Evolutionary conservation across 2,113 vertebrate species (phyloP).

Genomic region (Corythaixoides concolor): DNA sequence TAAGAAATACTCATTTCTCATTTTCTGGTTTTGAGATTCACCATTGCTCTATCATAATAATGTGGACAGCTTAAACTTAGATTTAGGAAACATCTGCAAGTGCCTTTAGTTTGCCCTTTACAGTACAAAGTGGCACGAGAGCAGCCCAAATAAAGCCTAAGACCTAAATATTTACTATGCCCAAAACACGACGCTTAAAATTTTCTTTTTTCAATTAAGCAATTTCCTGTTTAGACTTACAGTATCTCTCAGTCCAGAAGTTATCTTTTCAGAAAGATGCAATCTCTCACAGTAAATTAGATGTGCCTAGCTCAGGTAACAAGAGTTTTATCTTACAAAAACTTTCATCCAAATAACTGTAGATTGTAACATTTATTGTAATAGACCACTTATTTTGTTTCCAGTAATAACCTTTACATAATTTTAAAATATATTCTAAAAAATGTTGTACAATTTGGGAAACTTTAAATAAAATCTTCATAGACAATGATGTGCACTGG

Average conservation of each 20-base stretch:
- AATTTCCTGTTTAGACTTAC: not conserved
- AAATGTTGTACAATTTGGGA: too few species aligned
- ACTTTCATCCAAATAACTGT: not conserved
- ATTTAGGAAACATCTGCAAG: not conserved
- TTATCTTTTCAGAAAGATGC: not conserved
- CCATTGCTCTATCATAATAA: not conserved
- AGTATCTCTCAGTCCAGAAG: not conserved
- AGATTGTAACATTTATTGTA: not conserved
- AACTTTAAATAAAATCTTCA: too few species aligned
- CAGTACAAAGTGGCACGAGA: not conserved
- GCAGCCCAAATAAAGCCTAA: not conserved
- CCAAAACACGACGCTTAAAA: not conserved
- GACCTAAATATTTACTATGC: not conserved
- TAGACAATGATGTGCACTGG: not conserved
- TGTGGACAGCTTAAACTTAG: not conserved
- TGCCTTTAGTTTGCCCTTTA: not conserved
- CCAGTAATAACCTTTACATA: not conserved
- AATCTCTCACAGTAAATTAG: not conserved
- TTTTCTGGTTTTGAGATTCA: not conserved
- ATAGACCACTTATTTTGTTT: not conserved
- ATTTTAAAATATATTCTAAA: not conserved
- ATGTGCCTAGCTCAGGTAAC: not conserved
- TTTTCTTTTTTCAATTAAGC: not conserved
- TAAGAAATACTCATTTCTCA: not conserved
- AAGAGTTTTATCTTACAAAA: not conserved